Base-by-base conservation (phyloP, 2,888 invertebrate genomes). In the Ligdia adustata region DNA sequence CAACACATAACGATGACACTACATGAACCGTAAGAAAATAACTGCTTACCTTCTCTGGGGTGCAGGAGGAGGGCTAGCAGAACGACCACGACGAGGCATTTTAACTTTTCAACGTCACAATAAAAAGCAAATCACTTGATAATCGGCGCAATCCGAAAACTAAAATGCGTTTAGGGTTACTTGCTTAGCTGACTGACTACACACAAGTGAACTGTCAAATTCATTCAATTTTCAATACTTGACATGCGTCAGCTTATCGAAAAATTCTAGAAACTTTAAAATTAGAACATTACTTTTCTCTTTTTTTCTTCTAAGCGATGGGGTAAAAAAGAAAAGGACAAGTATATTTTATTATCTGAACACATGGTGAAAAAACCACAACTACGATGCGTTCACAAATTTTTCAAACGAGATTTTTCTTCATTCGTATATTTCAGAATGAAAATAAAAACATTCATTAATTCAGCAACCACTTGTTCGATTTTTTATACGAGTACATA, bases 1-100 rank as follows among this genome's bases (percentile, higher is more conserved):
- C 42, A 52, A 42, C 44, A 50, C 57, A 32, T 20, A 20, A 66
- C 60, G 59, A 62, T 45, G 45, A 55, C 51, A 60, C 50, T 38
- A 11, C 14, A 9, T 26, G 24, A 34, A 39, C 24, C 20, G 39
- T 15, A 35, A 29, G 55, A 39, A 38, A 18, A 11, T 11, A 32
- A 28, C 11, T 13, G 64, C 65, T 83, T 91, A 93, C 93, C 93
- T 91, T 76, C 93, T 70, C 57, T 76, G 90, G 35, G 91, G 84
- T 27, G 93, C 91, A 63, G 93, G 93, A 48, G 94, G 93, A 51
- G 95, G 94, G 75, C 93, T 93, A 47, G 93, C 92, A 60, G 94
- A 92, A 79, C 95, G 91, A 91, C 95, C 95, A 78, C 95, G 92
- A 82, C 95, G 91, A 77, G 94, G 94, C 95, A 95, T 95, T 70